Percentiles rank a stretch among this genome's conserved stretches.
phyloP scores from a whole-genome alignment of 2,888 invertebrate species.

The Microplitis manilae region DNA sequence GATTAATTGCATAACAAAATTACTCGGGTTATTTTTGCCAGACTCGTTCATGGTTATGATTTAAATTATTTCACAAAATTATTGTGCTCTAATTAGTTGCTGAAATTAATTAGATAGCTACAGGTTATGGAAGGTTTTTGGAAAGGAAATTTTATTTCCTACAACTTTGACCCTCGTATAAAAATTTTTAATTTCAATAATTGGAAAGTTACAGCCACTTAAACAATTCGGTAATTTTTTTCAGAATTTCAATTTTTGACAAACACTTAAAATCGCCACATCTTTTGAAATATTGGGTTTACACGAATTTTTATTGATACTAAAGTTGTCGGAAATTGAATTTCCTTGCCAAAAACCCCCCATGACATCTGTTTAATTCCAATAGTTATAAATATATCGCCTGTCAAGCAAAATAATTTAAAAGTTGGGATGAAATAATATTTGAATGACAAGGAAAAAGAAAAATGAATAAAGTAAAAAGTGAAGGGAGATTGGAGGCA shows the following conservation, averaged over 20 bases:
- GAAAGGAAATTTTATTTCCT: no score
- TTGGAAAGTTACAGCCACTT: background rate
- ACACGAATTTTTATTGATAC: background rate
- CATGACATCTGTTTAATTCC: no score
- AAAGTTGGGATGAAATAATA: background rate
- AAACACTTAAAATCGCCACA: background rate
- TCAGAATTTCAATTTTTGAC: background rate
- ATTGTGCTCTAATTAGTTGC: no score
- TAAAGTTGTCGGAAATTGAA: background rate
- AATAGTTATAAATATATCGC: no score
- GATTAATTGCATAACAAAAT: slow-evolving; percentile 2
- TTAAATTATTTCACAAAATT: no score
- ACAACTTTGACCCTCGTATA: no score
- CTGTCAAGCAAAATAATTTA: no score
- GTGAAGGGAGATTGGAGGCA: background rate
- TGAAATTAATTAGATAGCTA: no score
- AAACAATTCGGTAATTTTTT: background rate
- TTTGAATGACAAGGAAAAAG: background rate
- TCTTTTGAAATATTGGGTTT: background rate
- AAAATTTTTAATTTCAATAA: background rate
- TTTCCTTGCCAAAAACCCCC: background rate
- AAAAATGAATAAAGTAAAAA: background rate
- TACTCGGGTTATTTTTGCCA: background rate
- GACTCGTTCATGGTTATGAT: no score
- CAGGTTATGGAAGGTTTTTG: no score